Base-by-base conservation (phyloP, 2,113 vertebrate genomes). In the Suncus etruscus region DNA sequence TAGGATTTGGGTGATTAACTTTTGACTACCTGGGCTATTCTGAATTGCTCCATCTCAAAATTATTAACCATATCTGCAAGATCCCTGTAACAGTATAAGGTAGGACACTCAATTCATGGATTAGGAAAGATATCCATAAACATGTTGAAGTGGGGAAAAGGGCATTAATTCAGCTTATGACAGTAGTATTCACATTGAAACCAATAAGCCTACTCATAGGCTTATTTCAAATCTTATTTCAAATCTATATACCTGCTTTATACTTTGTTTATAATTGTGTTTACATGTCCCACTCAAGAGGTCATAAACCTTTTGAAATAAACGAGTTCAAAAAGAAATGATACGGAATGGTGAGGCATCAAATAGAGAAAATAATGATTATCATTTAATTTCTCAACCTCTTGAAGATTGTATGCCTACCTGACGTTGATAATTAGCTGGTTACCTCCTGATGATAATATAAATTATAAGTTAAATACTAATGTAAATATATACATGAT, bases 381-480 rank as follows among this genome's bases (percentile, higher is more conserved):
- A 54, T 45, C 65, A 72, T 69, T 84, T 72, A 63, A 51, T 83
- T 70, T 24, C 20, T 27, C 47, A 89, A 31, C 3, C 48, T 47
- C 77, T 73, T 74, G 31, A 66, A 77, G 76, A 0, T 65, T 86
- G 1, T 65, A 14, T 80, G 69, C 25, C 3, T 58, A 29, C n/a
- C 61, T 91, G 20, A 75, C 79, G 78, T 76, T 27, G 32, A 54
- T 10, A 50, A n/a, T 75, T 88, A 84, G 58, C 39, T 24, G 78
- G 12, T 74, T 85, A 81, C 11, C 6, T 50, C 14, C 39, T 76
- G 75, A 76, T 81, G 75, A 45, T 91, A 88, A 79, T 68, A 50
- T 63, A 90, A 86, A 86, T 63, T 86, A 63, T 91, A 78, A 90
- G 29, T 24, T 72, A 84, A 90, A 51, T 70, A 22, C 65, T 79